Conservation (phyloP, 2,113 vertebrate genomes). For the Semnornis frantzii region DNA sequence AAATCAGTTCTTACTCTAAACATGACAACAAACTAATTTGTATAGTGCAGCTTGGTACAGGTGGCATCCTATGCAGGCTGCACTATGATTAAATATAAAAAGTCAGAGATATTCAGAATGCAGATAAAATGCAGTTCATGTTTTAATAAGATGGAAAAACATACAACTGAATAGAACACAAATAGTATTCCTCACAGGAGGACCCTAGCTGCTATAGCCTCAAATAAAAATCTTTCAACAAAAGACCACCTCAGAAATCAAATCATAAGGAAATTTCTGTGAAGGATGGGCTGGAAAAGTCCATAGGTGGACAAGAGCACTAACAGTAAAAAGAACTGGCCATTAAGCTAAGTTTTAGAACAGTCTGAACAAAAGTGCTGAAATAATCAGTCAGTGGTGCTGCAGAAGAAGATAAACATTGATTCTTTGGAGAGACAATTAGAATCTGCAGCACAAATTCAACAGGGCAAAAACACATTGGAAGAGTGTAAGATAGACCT, state of each 20-base stretch:
- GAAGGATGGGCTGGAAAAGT: neutral
- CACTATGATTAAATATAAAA: neutral
- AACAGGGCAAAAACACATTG: neutral
- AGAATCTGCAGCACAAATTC: neutral
- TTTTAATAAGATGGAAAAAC: neutral
- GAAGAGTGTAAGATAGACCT: neutral
- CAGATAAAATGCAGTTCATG: neutral
- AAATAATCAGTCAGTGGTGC: neutral
- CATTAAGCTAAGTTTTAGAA: neutral
- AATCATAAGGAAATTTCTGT: neutral
- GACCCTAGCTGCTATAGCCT: neutral
- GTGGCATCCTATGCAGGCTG: no score
- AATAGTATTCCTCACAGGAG: neutral
- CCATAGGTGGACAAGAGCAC: neutral
- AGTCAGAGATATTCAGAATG: neutral
- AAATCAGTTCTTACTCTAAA: no score
- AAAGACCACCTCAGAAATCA: neutral
- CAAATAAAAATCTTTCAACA: neutral
- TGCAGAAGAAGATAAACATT: neutral
- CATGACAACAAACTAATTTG: no score
- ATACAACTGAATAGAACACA: neutral
- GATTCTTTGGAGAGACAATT: no score
- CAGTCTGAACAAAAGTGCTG: neutral
- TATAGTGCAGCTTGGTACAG: no score
- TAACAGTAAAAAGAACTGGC: neutral